These are phyloP conservation scores for Vidua chalybeata DNA, from an alignment of 2,113 vertebrate genomes.

Conservation along the genomic window DNA sequence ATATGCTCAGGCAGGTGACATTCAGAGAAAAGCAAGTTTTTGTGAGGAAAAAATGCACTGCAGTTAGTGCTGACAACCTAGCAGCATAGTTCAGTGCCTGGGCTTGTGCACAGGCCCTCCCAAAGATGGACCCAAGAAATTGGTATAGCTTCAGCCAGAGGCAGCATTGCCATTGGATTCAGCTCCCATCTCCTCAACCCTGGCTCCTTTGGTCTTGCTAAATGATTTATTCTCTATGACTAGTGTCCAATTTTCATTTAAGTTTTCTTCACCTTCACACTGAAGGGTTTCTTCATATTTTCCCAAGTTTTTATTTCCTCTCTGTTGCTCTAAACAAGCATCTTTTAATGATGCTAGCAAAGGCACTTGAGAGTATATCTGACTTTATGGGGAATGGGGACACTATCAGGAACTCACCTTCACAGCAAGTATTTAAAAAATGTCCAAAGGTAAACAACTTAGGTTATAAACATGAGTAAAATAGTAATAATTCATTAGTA, in stretches of 20 bases:
- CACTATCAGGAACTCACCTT: neutral
- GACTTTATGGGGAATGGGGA: neutral
- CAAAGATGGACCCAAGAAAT: neutral
- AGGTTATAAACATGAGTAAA: neutral
- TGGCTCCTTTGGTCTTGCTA: neutral
- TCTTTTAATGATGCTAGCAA: neutral
- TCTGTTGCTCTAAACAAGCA: neutral
- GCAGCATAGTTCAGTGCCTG: neutral
- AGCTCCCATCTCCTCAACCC: neutral
- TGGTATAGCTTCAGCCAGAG: neutral
- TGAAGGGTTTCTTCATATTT: neutral
- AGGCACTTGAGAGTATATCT: neutral
- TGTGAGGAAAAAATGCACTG: neutral
- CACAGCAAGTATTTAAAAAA: neutral
- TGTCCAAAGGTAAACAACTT: neutral
- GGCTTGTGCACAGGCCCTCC: neutral
- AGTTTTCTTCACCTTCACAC: neutral
- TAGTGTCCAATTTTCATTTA: neutral
- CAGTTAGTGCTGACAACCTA: neutral
- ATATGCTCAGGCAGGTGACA: neutral
- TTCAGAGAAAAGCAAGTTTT: neutral
- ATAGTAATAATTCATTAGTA: neutral
- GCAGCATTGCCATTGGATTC: neutral
- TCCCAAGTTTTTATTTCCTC: neutral
- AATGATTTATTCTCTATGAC: neutral